Conservation (phyloP, 2,888 invertebrate species). For the Crocallis elinguaria region DNA sequence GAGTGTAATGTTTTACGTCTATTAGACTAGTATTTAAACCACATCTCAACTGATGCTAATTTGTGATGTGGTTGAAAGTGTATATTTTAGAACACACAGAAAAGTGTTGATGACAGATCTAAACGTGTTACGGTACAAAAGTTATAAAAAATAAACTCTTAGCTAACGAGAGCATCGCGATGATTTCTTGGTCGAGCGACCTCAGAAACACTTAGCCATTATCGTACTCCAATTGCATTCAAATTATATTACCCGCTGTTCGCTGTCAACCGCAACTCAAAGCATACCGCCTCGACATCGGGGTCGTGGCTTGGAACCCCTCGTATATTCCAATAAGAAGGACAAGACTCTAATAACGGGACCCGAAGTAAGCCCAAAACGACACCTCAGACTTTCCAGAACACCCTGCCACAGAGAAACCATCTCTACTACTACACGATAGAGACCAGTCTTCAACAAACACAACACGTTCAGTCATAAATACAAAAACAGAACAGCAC, state of each 20-base stretch:
- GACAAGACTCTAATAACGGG: conserved; percentile 76
- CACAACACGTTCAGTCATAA: conserved; percentile 52
- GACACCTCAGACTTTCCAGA: conserved; percentile 65
- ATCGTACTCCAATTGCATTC: background rate
- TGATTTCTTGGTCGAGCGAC: no score
- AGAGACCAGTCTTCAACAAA: background rate
- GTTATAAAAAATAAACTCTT: no score
- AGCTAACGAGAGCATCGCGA: no score
- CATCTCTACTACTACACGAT: conserved; percentile 43
- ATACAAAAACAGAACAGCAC: conserved; percentile 69
- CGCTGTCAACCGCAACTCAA: conserved; percentile 20
- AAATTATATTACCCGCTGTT: conserved; percentile 2
- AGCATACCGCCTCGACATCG: conserved; percentile 21
- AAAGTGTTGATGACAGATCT: no score
- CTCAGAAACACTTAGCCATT: background rate
- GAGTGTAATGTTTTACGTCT: no score
- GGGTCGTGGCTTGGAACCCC: conserved; percentile 44
- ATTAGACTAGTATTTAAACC: no score
- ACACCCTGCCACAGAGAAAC: conserved; percentile 40
- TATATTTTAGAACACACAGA: no score
- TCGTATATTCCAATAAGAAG: conserved; percentile 78
- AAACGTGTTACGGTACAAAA: no score
- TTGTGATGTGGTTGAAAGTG: no score
- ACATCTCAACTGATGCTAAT: no score
- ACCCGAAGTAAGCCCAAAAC: conserved; percentile 74